Conservation (phyloP, 2,113 vertebrate genomes). For the Scomber japonicus region DNA sequence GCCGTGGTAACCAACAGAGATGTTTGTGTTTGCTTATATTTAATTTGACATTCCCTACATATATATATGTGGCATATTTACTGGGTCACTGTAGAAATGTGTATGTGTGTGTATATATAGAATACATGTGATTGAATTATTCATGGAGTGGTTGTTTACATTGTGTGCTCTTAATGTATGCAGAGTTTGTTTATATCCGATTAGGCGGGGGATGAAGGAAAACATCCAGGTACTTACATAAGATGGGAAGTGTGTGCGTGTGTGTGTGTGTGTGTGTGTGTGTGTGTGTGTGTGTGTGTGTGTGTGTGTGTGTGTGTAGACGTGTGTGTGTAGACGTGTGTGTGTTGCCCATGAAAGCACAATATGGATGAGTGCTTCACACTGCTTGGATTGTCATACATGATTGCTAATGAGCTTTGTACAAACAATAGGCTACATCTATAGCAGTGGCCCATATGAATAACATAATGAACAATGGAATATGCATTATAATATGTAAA, state of each 20-base stretch:
- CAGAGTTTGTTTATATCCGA: conserved; percentile 5
- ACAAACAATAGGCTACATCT: conserved; percentile 32
- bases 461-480: conserved; percentile 11
- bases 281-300: not conserved
- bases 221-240: conserved; percentile 23
- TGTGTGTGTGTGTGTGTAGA: not conserved
- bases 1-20: conserved; percentile 7
- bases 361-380: conserved; percentile 4
- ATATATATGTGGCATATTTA: not conserved
- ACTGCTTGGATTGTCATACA: conserved; percentile 25
- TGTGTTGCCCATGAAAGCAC: not conserved
- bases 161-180: conserved; percentile 11
- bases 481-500: not conserved
- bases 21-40: not conserved
- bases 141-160: conserved; percentile 17
- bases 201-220: not conserved
- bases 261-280: conserved; percentile 7
- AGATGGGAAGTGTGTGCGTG: not conserved
- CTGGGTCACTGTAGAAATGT: not conserved
- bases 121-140: conserved; percentile 29
- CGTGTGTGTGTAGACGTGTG: too few species aligned
- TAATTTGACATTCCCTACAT: not conserved
- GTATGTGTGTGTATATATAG: not conserved
- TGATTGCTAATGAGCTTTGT: conserved; percentile 42
- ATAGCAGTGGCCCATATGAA: conserved; percentile 18